Evolutionary conservation across 1,140 invertebrate genomes (phyloP).

Genomic region (Atta colombica): DNA sequence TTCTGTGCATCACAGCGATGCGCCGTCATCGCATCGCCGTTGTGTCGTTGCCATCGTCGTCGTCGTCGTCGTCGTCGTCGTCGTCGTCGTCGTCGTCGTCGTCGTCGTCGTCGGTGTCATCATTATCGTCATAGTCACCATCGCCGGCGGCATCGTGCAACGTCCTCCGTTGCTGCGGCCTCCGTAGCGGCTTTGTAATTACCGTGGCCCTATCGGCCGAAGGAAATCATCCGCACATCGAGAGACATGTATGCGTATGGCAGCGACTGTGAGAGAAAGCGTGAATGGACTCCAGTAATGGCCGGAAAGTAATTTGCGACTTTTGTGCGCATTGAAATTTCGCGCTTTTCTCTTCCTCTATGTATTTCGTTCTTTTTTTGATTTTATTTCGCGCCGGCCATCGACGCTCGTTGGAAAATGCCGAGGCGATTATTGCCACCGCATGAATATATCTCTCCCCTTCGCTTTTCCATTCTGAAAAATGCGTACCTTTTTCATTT

Average conservation of each 20-base stretch:
- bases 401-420: constrained; percentile 50
- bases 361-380: constrained; percentile 14
- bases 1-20: constrained; percentile 1
- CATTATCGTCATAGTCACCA: not conserved
- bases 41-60: not conserved
- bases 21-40: not conserved
- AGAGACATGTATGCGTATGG: constrained; percentile 30
- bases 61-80: not conserved
- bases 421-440: constrained; percentile 55
- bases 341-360: constrained; percentile 52
- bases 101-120: not conserved
- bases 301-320: constrained; percentile 64
- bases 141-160: constrained; percentile 1
- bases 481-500: constrained; percentile 30
- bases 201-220: constrained; percentile 42
- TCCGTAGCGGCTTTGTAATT: constrained; percentile 52
- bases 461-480: constrained; percentile 45
- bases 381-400: constrained; percentile 42
- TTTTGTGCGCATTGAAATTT: constrained; percentile 65
- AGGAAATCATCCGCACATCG: constrained; percentile 50
- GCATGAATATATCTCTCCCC: constrained; percentile 45
- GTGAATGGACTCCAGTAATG: constrained; percentile 60
- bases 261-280: constrained; percentile 31
- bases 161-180: constrained; percentile 12
- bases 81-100: not conserved